These are phyloP conservation scores for Struthio camelus DNA, from an alignment of 2,113 vertebrate species.

Conservation along the genomic window DNA sequence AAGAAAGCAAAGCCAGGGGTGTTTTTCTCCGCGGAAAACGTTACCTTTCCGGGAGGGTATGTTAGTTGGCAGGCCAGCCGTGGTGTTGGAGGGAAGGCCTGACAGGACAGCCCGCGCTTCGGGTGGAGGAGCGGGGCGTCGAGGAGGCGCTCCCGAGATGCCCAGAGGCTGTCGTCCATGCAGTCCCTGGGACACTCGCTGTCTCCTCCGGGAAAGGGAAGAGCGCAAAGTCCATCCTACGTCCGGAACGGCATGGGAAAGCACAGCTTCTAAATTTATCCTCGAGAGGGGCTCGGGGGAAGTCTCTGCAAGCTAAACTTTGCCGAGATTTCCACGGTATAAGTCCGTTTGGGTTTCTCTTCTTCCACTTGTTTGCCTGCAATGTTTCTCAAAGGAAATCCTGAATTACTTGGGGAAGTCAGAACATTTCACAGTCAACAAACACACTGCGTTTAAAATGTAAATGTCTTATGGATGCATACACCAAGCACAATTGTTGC, in stretches of 20 bases:
- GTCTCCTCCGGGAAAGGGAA: not conserved
- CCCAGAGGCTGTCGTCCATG: not conserved
- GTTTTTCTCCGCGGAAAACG: not conserved
- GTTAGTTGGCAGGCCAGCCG: not conserved
- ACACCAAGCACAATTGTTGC: not conserved
- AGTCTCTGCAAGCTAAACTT: not conserved
- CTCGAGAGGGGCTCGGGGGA: not conserved
- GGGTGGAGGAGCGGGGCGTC: not conserved
- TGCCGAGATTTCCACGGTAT: not conserved
- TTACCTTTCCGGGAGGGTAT: not conserved
- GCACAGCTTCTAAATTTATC: not conserved
- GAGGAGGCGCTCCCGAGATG: not conserved
- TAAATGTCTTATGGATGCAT: not conserved
- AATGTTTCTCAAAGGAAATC: not conserved
- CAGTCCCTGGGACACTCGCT: accelerated
- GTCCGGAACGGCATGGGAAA: not conserved
- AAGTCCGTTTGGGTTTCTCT: not conserved
- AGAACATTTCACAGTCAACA: conserved; percentile 19
- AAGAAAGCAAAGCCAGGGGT: not conserved
- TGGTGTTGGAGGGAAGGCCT: not conserved
- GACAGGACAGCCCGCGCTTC: not conserved
- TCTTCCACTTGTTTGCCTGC: not conserved
- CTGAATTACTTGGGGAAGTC: conserved; percentile 2
- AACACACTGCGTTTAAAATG: conserved; percentile 39
- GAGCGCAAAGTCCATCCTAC: not conserved